A percentile compares a stretch with the other conserved stretches of the same genome.
Conservation (phyloP, 2,797 vertebrate species). For the Adrianichthys oophorus region DNA sequence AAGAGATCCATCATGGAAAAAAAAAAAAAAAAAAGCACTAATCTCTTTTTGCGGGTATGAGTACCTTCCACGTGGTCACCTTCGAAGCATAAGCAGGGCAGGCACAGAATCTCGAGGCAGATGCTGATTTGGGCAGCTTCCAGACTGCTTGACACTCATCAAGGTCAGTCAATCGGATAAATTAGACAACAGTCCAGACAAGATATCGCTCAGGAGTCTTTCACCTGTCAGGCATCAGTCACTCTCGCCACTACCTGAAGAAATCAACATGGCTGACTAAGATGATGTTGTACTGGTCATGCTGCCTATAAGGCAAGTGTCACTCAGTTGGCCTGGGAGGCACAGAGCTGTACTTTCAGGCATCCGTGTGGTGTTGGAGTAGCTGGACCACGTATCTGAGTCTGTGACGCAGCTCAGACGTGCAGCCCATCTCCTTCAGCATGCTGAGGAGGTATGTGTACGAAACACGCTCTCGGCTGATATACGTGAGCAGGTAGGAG, state of each 20-base stretch:
- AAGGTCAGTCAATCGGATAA: conserved; percentile 44
- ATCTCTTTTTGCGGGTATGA: conserved; percentile 52
- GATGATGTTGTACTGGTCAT: conserved; percentile 31
- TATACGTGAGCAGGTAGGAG: conserved; percentile 91
- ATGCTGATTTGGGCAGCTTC: conserved; percentile 46
- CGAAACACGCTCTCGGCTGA: conserved; percentile 89
- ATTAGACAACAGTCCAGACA: conserved; percentile 44
- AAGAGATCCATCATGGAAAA: conserved; percentile 48
- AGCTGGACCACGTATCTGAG: conserved; percentile 89
- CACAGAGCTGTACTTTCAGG: conserved; percentile 55
- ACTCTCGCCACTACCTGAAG: conserved; percentile 28
- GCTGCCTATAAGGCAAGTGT: conserved; percentile 40
- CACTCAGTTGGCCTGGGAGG: conserved; percentile 36
- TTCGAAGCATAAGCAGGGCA: conserved; percentile 59
- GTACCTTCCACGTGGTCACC: conserved; percentile 56
- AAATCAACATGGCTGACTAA: conserved; percentile 46
- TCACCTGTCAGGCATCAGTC: conserved; percentile 27
- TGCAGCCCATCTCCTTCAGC: conserved; percentile 88
- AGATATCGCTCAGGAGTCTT: conserved; percentile 28
- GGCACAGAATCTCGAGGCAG: conserved; percentile 63
- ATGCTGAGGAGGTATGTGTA: conserved; percentile 89
- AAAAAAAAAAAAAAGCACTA: conserved; percentile 18
- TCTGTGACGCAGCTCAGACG: conserved; percentile 86
- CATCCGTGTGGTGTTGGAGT: conserved; percentile 85
- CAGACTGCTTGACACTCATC: conserved; percentile 52